Base-by-base conservation (phyloP, 2,797 vertebrate genomes). In the Neostethus bicornis region DNA sequence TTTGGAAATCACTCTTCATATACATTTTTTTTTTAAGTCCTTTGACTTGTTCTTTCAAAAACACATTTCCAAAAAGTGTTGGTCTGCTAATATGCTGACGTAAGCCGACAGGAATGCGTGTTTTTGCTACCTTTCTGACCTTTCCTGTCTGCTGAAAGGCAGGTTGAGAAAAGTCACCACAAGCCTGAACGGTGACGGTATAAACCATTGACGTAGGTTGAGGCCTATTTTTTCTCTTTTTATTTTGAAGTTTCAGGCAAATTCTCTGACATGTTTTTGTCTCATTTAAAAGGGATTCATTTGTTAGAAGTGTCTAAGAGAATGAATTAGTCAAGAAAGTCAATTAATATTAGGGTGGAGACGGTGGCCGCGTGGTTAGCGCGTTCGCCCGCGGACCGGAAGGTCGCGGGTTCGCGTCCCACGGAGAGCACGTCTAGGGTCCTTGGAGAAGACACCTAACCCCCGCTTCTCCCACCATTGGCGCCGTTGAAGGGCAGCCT, bases 51-150 rank as follows among this genome's bases (percentile, higher is more conserved):
- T n/a, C 34, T 28, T 35, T 23, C 14, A 51, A 16, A n/a, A n/a
- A 26, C 3, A 4, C 5, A 20, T 32, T 51, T 26, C 7, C 4
- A 8, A 31, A 26, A 57, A 21, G 31, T 20, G 43, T 10, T 38
- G 37, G 32, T 47, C 19, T 38, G 28, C 44, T 46, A 16, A 38
- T 61, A 50, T 12, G 35, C 51, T 10, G 10, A 45, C 57, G 51
- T 68, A 42, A 62, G 43, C 47, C 35, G 51, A 4, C 10, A 52
- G 53, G 62, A 80, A 74, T 73, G 44, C 57, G 44, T 68, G 43
- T 63, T 26, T 63, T 21, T 4, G 11, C 9, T 43, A 39, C 60
- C 56, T 63, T 60, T 63, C 44, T 59, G 52, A 73, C 52, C 38
- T 45, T 66, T 69, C 35, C 31, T 60, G 14, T 66, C 20, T 51